Base-by-base conservation (phyloP, 2,888 invertebrate genomes). In the Galerucella nymphaeae region DNA sequence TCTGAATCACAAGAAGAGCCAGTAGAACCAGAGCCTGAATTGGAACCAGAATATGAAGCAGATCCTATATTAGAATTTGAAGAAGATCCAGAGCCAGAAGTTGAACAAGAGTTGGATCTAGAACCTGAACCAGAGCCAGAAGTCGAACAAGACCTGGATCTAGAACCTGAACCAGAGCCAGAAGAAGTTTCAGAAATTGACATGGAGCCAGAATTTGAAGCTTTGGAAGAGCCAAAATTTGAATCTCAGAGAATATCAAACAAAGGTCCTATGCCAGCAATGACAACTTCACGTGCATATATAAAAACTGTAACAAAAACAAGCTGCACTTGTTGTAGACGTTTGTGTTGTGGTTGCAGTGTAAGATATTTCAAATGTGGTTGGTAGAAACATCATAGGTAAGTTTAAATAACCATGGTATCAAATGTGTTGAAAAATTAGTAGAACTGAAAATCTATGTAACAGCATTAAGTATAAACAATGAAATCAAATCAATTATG, bases 221-320 rank as follows among this genome's bases (percentile, higher is more conserved):
- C n/a, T n/a, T n/a, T n/a, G n/a, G 50, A 53, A 18, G 53, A 18
- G 10, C 53, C 18, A 3, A 53, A 9, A 16, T 10, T 18, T 9
- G 18, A 53, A 50, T 16, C 8, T 16, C 23, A 58, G 2, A 58
- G 58, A 30, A 30, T 58, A 58, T 58, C 23, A 3, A 58, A 58
- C 58, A 58, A 23, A 30, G 30, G n/a, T 58, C 58, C 58, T 3
- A 58, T 58, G 58, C 58, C 58, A 8, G n/a, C n/a, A 4, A 58
- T 58, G 58, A 30, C 58, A n/a, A 58, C 30, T 2, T 58, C 30
- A 11, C 58, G 23, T n/a, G 58, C 9, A n/a, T 58, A 10, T 14
- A n/a, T 58, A 13, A 14, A 58, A 58, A 23, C 30, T n/a, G 30
- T 9, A 14, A 14, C 23, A 23, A 58, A 23, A 5, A 23, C 30